phyloP scores from a whole-genome alignment of 2,113 vertebrate genomes.

The Phycodurus eques region DNA sequence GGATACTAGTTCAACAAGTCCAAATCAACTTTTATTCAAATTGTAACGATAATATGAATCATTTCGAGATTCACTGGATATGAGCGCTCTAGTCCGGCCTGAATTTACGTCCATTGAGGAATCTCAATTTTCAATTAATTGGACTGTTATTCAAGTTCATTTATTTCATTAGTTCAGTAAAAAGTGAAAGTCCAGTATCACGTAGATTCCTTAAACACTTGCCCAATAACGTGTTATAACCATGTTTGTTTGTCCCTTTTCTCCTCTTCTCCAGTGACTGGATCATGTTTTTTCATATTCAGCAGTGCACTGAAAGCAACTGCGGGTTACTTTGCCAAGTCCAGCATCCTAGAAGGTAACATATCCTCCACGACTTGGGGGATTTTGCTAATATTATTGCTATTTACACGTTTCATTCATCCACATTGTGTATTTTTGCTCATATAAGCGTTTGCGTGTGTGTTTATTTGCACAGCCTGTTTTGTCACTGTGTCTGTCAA shows the following conservation, averaged over 20 bases:
- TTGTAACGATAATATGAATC: background rate
- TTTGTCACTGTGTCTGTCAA: conserved; percentile 41
- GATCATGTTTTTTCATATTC: conserved; percentile 98
- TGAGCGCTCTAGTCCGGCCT: too few species aligned
- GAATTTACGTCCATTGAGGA: too few species aligned
- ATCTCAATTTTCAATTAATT: too few species aligned
- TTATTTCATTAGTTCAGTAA: too few species aligned
- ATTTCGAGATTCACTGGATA: background rate
- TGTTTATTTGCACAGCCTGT: conserved; percentile 69
- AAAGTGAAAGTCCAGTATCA: too few species aligned
- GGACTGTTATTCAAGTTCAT: too few species aligned
- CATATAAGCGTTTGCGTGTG: conserved; percentile 55
- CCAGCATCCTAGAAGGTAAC: conserved; percentile 98
- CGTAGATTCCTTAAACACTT: too few species aligned
- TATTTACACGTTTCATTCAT: background rate
- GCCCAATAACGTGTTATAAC: too few species aligned
- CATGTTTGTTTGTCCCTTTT: background rate
- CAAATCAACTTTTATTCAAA: too few species aligned
- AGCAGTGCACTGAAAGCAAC: conserved; percentile 94
- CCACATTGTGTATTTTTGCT: conserved; percentile 45
- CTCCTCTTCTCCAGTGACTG: conserved; percentile 83
- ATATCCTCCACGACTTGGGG: background rate
- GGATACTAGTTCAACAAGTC: too few species aligned
- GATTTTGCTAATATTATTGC: background rate
- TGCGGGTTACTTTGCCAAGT: conserved; percentile 94